Base-by-base conservation (phyloP, 64 coral and sea anemone genomes). In the Stichodactyla mertensii region DNA sequence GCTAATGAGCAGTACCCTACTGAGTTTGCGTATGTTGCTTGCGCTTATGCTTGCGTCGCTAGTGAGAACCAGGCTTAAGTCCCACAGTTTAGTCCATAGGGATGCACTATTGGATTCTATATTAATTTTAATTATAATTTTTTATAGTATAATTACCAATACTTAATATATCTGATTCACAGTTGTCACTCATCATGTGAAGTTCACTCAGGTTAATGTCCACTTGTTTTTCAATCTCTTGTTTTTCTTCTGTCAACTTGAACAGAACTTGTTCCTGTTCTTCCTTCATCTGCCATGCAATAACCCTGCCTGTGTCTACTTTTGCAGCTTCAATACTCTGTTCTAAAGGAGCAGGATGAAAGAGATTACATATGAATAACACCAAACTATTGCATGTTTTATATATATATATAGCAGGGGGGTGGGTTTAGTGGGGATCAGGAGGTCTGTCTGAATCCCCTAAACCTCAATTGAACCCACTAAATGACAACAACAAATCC, bases 121-220 rank as follows among this genome's bases (percentile, higher is more conserved):
- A 58, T 58, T 58, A n/a, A n/a, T n/a, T n/a, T n/a, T 11, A 58
- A 9, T 11, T 58, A 58, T 58, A 0, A 9, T 66, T 1, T n/a
- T n/a, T 66, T n/a, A 66, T 66, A 66, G 19, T 81, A 55, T 81
- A 52, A 23, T 89, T 66, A 95, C 93, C 93, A 84, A 91, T 79
- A 16, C 54, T 91, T 6, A 23, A 57, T 31, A 89, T 87, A 52
- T 95, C 94, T 52, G 52, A 82, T 84, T 95, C 93, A 89, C 93
- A 95, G 84, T 95, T 92, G 64, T 95, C 89, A 89, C 86, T 86
- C 89, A 95, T 95, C 84, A 92, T 27, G 61, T 87, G 88, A 52
- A 95, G 54, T 20, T 86, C 90, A 19, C 60, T 60, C 81, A 95
- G 87, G 61, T 95, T 90, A 18, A 79, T 87, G 55, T 89, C 88